Base-by-base conservation (phyloP, 2,113 vertebrate genomes). In the Equus przewalskii region DNA sequence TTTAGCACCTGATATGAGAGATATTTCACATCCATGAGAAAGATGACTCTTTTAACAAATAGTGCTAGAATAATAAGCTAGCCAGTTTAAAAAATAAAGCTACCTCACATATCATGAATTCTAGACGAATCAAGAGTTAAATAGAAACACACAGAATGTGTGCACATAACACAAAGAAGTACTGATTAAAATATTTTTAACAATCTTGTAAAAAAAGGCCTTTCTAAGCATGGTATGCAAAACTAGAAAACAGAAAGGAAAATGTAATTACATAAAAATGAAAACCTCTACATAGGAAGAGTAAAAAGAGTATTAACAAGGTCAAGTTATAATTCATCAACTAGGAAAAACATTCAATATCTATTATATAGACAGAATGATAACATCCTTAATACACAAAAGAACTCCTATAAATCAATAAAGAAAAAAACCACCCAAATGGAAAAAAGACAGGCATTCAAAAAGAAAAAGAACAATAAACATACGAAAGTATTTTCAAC, bases 181-280 rank as follows among this genome's bases (percentile, higher is more conserved):
- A 69, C 0, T 96, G 15, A 56, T 79, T 36, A 33, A 89, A 75
- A 70, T 2, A 9, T 60, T 72, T 44, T 51, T 65, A 81, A 78
- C 3, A 83, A 22, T 62, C 14, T 28, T 86, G 2, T 46, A 69
- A 16, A 67, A 67, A 80, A 79, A 62, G 41, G 30, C 64, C 41
- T 70, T 81, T 69, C 58, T 70, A 79, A 79, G 75, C 21, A 44
- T n/a, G 1, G 41, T 46, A 79, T 72, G 4, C 30, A 83, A 85
- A 86, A 90, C 86, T 54, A 69, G 16, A 93, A 94, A 70, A 91
- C 30, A 82, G 28, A 82, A 70, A 82, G 30, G 1, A 94, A 94
- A 91, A 72, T 30, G 30, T 51, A 72, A 75, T 28, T 60, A 75
- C 10, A 85, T 85, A 89, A 85, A 80, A 96, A 80, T 36, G 28